Evolutionary conservation across 2,797 vertebrate genomes (phyloP).

Genomic region (Hypotaenidia okinawae): DNA sequence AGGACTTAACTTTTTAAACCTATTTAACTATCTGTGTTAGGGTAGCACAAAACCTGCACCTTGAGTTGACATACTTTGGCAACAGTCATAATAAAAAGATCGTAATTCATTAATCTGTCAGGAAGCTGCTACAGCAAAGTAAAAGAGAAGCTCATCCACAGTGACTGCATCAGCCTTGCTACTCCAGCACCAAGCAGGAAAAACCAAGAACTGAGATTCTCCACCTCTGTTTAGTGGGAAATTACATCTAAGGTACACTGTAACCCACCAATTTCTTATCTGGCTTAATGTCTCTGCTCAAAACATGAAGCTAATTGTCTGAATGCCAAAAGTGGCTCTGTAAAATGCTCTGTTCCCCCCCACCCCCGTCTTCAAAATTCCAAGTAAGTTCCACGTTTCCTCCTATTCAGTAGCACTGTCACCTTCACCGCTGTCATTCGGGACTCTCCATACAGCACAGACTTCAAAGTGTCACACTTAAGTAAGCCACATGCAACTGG

Average conservation of each 20-base stretch:
- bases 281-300: neutral
- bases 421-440: neutral
- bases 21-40: neutral
- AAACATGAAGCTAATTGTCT: neutral
- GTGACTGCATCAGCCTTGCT: neutral
- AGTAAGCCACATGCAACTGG: neutral
- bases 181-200: neutral
- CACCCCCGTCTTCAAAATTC: neutral
- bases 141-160: neutral
- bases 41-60: neutral
- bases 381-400: neutral
- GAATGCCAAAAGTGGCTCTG: neutral
- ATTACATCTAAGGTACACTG: neutral
- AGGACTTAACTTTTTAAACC: neutral
- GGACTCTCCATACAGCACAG: neutral
- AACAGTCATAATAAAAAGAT: neutral
- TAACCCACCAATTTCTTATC: neutral
- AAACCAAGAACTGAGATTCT: neutral
- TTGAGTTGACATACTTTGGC: neutral
- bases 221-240: neutral
- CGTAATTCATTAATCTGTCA: neutral
- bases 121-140: neutral
- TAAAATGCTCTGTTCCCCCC: neutral
- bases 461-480: neutral
- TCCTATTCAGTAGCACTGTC: neutral